Percentiles rank a stretch among this genome's conserved stretches.
Conservation (phyloP, 2,113 vertebrate genomes). For the Thunnus thynnus region DNA sequence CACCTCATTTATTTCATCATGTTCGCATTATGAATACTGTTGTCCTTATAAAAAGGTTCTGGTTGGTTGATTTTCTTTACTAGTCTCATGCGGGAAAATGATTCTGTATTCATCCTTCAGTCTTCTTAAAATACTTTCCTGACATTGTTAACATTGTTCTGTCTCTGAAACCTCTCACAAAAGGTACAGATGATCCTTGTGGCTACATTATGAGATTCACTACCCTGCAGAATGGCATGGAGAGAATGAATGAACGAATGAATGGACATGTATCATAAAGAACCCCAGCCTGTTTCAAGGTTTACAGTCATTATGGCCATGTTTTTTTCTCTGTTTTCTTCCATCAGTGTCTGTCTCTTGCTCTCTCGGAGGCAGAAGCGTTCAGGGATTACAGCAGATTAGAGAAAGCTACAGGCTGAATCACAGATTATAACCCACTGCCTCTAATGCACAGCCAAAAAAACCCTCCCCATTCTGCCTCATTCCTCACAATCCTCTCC, state of each 20-base stretch:
- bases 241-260: background rate
- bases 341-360: slow-evolving; percentile 15
- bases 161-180: background rate
- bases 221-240: background rate
- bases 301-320: slow-evolving; percentile 20
- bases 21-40: no score
- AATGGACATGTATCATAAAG: background rate
- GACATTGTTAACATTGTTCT: slow-evolving; percentile 10
- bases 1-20: no score
- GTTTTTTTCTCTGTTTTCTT: slow-evolving; percentile 31
- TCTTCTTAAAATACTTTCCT: slow-evolving; percentile 6
- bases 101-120: background rate
- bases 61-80: background rate
- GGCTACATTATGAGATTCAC: background rate
- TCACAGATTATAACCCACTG: slow-evolving; percentile 69
- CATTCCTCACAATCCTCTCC: slow-evolving; percentile 42
- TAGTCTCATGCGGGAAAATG: background rate
- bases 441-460: slow-evolving; percentile 38
- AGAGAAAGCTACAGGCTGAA: slow-evolving; percentile 69
- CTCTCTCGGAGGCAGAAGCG: slow-evolving; percentile 32
- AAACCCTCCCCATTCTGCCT: slow-evolving; percentile 29
- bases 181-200: background rate
- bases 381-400: slow-evolving; percentile 80
- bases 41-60: background rate
- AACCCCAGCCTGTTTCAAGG: slow-evolving; percentile 2